Evolutionary conservation across 2,888 invertebrate genomes (phyloP), one percentile per base, ranked within the genome.

Genomic region (Heteromurus nitidus): DNA sequence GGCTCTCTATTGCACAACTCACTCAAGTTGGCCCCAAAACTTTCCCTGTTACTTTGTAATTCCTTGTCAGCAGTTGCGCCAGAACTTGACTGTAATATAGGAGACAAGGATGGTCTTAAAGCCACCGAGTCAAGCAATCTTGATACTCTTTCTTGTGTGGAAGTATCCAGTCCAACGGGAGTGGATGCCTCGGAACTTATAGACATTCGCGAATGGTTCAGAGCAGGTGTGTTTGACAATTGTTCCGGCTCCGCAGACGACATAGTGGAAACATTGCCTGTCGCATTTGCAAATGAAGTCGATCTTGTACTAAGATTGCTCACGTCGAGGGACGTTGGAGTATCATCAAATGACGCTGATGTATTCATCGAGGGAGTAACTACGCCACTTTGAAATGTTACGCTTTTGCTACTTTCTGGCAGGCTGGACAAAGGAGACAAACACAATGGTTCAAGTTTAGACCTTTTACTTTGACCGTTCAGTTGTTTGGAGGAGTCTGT

Each of bases 111-210:
- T 1, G 67, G 26, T 20, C 55, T 65, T 24, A 20, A 13, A 3
- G 60, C 62, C 1, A 62, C 42, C 53, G 70, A 64, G 2, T 70
- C 65, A 31, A 79, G 36, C n/a, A 79, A 24, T 18, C 62, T 62
- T 0, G 62, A 47, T n/a, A 81, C 24, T 58, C 81, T 69, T 9
- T 69, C 74, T 58, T 75, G 69, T 1, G 69, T 75, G 3, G 70
- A 55, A 2, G 20, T 11, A 24, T 73, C 73, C 7, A 80, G 16
- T 20, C 30, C 70, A 13, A 65, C n/a, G n/a, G n/a, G n/a, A n/a
- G n/a, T n/a, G n/a, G n/a, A n/a, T n/a, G n/a, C n/a, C n/a, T n/a
- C n/a, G n/a, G n/a, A n/a, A n/a, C n/a, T n/a, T n/a, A n/a, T n/a
- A n/a, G n/a, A n/a, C n/a, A n/a, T n/a, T n/a, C n/a, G n/a, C n/a